phyloP scores from a whole-genome alignment of 2,113 vertebrate genomes.

The Cynoglossus semilaevis region DNA sequence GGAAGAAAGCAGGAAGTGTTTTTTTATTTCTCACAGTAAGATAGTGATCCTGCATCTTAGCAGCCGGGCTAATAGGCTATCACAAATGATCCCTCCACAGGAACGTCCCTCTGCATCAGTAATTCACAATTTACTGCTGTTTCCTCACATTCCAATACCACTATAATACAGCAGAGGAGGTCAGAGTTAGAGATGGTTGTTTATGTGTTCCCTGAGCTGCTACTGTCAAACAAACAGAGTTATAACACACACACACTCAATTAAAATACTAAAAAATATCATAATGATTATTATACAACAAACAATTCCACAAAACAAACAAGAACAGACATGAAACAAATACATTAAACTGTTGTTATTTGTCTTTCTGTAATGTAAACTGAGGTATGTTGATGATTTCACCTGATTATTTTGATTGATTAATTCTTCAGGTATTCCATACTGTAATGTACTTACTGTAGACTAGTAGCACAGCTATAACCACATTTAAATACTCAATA shows the following conservation, averaged over 20 bases:
- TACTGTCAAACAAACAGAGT: not conserved
- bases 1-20: slow-evolving; percentile 17
- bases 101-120: slow-evolving; percentile 60
- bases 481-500: too few species aligned
- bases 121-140: slow-evolving; percentile 50
- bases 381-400: too few species aligned
- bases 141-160: slow-evolving; percentile 43
- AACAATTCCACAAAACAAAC: too few species aligned
- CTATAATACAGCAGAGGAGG: slow-evolving; percentile 16
- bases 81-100: slow-evolving; percentile 70
- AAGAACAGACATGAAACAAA: too few species aligned
- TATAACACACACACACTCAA: slow-evolving; percentile 11
- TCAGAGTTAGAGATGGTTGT: not conserved
- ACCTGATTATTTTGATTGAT: too few species aligned
- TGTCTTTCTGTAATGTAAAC: too few species aligned
- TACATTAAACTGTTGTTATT: too few species aligned
- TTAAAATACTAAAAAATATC: not conserved
- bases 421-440: too few species aligned
- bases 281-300: too few species aligned
- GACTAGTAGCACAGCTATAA: too few species aligned
- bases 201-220: slow-evolving; percentile 1
- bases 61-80: slow-evolving; percentile 55
- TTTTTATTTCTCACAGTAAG: slow-evolving; percentile 44
- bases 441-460: too few species aligned
- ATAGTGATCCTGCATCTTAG: slow-evolving; percentile 49